A percentile compares a stretch with the other conserved stretches of the same genome.
phyloP scores from a whole-genome alignment of 2,113 vertebrate genomes.

The Lepidothrix coronata region DNA sequence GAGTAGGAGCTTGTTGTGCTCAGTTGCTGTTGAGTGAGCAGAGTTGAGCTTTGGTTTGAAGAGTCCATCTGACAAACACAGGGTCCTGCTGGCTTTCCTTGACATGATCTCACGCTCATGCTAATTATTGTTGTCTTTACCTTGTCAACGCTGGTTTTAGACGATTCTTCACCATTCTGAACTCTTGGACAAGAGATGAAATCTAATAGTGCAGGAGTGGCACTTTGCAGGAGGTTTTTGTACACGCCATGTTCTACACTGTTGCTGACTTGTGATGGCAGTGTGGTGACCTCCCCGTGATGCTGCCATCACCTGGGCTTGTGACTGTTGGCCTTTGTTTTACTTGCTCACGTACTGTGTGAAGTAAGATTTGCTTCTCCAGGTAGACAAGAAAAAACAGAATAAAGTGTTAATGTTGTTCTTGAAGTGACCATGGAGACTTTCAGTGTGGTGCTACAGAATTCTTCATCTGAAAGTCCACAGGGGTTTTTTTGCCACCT shows the following conservation, averaged over 20 bases:
- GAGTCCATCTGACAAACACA: conserved; percentile 2
- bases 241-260: not conserved
- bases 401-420: not conserved
- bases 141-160: not conserved
- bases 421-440: not conserved
- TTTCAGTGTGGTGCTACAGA: not conserved
- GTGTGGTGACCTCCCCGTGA: rapidly evolving
- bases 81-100: not conserved
- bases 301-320: not conserved
- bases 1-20: conserved; percentile 62
- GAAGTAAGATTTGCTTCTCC: not conserved
- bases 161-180: not conserved
- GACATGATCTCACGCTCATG: not conserved
- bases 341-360: not conserved
- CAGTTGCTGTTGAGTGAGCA: conserved; percentile 58
- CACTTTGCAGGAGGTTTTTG: not conserved
- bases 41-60: conserved; percentile 67
- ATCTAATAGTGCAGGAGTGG: not conserved
- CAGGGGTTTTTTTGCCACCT: not conserved
- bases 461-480: not conserved
- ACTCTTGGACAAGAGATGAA: not conserved
- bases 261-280: rapidly evolving
- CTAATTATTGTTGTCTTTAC: not conserved
- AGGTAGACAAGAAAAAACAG: not conserved
- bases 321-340: not conserved